Evolutionary conservation across 1,140 invertebrate species (phyloP).

Genomic region (Drosophila yakuba): DNA sequence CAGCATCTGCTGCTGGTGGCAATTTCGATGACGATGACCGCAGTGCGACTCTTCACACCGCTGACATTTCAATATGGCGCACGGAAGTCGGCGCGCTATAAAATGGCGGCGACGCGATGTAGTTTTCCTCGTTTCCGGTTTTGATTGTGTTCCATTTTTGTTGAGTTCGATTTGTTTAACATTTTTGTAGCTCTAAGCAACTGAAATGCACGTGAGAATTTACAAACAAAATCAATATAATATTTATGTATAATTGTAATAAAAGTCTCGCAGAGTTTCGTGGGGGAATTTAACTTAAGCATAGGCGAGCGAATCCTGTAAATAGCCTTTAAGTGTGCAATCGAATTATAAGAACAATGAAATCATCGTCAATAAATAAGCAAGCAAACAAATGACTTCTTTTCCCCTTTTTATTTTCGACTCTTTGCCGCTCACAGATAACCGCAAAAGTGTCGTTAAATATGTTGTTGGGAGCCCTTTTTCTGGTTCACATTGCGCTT

Average conservation of each 20-base stretch:
- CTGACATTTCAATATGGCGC: slow-evolving; percentile 77
- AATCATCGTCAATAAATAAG: slow-evolving; percentile 69
- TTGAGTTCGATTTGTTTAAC: slow-evolving; percentile 24
- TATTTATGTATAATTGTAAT: slow-evolving; percentile 46
- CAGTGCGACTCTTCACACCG: slow-evolving; percentile 62
- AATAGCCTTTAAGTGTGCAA: slow-evolving; percentile 72
- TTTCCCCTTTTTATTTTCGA: background rate
- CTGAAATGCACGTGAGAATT: slow-evolving; percentile 84
- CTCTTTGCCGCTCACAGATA: slow-evolving; percentile 14
- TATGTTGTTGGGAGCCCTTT: slow-evolving; percentile 40
- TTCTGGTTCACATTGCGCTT: slow-evolving; percentile 22
- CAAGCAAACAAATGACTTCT: slow-evolving; percentile 29
- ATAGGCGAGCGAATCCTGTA: slow-evolving; percentile 59
- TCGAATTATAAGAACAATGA: slow-evolving; percentile 57
- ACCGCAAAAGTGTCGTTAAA: slow-evolving; percentile 68
- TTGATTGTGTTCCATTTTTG: slow-evolving; percentile 8
- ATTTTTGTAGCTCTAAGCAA: slow-evolving; percentile 79
- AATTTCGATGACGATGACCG: slow-evolving; percentile 49
- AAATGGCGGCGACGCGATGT: slow-evolving; percentile 56
- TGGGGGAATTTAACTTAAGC: slow-evolving; percentile 20
- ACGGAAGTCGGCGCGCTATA: slow-evolving; percentile 72
- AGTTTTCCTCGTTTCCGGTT: slow-evolving; percentile 19
- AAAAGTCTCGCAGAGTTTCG: slow-evolving; percentile 27
- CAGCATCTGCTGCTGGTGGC: slow-evolving; percentile 39
- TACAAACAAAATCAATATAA: slow-evolving; percentile 54